Evolutionary conservation across 2,113 vertebrate genomes (phyloP), one percentile per base, ranked within the genome.

Genomic region (Colius striatus): DNA sequence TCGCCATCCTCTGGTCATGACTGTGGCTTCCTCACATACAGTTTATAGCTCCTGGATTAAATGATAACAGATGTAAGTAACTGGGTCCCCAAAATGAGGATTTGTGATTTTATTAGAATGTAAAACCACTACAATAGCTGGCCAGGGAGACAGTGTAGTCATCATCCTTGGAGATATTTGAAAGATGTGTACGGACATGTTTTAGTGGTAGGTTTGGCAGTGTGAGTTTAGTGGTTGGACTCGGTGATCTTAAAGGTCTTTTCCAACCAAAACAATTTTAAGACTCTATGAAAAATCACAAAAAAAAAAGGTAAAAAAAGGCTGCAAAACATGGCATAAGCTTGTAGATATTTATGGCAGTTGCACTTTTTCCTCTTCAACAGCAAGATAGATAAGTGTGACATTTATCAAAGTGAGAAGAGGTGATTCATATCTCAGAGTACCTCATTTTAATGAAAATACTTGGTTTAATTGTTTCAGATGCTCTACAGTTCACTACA

Each of bases 251-350:
- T 41, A 41, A 41, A 41, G 38, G 38, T 41, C 38, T 41, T 41
- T 41, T 41, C 9, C 38, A 41, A 41, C 38, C 38, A 41, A 41
- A 79, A 27, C 26, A 26, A 53, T 15, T 27, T 15, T 21, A 53
- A 67, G 9, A 41, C 12, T 41, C 38, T 41, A 41, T 41, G 38
- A 41, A 41, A 41, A 41, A 41, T 41, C 38, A 41, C 38, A 41
- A 41, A 41, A 29, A 14, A 61, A 23, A 10, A n/a, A n/a, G n/a
- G 3, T 8, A n/a, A 48, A 25, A 27, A 22, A 22, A 45, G 5
- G 0, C 3, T 4, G 5, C 30, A 65, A 75, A 34, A 45, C 10
- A 45, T 51, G 7, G 6, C 1, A 7, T 50, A 9, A 36, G 10
- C 41, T 80, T 75, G 3, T 57, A 66, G 30, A 21, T 36, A 34